These are phyloP conservation scores for Alces alces DNA, from an alignment of 2,113 vertebrate genomes.

Conservation along the genomic window DNA sequence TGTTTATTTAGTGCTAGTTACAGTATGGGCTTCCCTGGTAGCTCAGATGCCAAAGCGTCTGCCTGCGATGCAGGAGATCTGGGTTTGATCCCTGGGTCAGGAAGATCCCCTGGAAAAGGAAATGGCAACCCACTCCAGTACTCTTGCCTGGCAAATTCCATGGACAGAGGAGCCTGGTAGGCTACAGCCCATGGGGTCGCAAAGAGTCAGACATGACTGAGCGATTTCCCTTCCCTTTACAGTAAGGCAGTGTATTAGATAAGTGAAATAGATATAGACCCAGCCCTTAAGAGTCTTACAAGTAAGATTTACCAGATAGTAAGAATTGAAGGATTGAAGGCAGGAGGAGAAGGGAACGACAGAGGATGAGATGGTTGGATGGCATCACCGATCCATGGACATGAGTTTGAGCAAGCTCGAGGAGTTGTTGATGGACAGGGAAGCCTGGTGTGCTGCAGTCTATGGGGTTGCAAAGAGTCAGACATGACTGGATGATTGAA, in stretches of 20 bases:
- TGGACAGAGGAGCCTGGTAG: too few species aligned
- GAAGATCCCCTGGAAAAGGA: too few species aligned
- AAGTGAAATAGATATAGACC: neutral
- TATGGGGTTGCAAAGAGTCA: neutral
- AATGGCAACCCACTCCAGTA: too few species aligned
- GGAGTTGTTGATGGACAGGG: neutral
- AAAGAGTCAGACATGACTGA: too few species aligned
- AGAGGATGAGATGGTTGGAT: neutral
- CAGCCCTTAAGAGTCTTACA: neutral
- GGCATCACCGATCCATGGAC: neutral
- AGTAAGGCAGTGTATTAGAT: neutral
- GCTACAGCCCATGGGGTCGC: too few species aligned
- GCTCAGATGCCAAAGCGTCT: too few species aligned
- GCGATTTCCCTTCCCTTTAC: too few species aligned
- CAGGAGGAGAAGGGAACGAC: neutral
- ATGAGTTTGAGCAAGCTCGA: neutral
- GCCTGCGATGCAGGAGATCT: too few species aligned
- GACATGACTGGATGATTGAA: neutral
- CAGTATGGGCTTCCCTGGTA: neutral
- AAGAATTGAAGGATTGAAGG: neutral
- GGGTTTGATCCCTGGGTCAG: too few species aligned
- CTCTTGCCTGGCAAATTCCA: too few species aligned
- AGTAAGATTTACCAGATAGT: neutral
- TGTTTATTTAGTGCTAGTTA: neutral
- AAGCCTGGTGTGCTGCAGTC: neutral